Evolutionary conservation across 2,113 vertebrate species (phyloP).

Genomic region (Dendrocopos noguchii): DNA sequence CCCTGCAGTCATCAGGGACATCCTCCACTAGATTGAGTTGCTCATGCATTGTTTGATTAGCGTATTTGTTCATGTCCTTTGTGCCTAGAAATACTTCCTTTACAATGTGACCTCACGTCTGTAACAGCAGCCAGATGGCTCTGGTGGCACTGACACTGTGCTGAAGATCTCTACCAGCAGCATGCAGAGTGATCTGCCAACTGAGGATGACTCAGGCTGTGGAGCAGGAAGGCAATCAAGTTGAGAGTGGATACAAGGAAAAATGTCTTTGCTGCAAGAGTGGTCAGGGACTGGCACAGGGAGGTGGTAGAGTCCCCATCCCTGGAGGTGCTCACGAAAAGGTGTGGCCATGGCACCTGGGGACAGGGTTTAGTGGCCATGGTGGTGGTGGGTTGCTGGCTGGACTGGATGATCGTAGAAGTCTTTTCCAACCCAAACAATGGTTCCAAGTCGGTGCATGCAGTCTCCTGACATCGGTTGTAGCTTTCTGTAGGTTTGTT

Average conservation of each 20-base stretch:
- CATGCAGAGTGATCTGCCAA: not conserved
- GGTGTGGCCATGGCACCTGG: too few species aligned
- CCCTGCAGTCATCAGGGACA: too few species aligned
- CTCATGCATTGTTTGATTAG: not conserved
- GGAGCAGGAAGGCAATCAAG: not conserved
- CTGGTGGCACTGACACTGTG: not conserved
- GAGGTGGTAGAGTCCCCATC: too few species aligned
- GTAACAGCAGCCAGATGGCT: not conserved
- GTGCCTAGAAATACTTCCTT: not conserved
- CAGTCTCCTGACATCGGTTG: not conserved
- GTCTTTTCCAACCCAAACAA: too few species aligned
- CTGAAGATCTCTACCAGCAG: not conserved
- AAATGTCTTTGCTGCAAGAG: too few species aligned
- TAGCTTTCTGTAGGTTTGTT: not conserved
- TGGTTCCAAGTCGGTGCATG: not conserved
- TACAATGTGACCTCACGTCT: not conserved
- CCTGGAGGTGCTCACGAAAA: too few species aligned
- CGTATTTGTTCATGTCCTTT: not conserved
- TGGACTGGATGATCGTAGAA: too few species aligned
- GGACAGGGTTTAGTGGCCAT: too few species aligned
- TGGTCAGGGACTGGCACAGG: too few species aligned
- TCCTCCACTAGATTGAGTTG: too few species aligned
- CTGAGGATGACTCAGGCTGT: not conserved
- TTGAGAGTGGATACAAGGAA: too few species aligned
- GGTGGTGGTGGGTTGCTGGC: too few species aligned